These are phyloP conservation scores for Antidorcas marsupialis DNA, from an alignment of 2,113 vertebrate species.

Conservation along the genomic window DNA sequence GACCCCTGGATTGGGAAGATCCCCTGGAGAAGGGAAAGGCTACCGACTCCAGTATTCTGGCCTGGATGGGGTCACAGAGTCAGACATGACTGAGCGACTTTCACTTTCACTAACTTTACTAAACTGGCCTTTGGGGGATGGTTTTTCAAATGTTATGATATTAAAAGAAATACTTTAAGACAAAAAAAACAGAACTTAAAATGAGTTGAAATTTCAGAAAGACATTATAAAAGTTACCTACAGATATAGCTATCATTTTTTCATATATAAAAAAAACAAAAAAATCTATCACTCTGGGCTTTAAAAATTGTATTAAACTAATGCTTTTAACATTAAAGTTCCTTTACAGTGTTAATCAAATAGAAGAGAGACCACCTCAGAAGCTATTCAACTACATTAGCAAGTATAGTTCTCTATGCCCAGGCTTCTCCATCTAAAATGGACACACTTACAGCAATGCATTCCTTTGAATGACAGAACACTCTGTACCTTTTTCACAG, in stretches of 20 bases:
- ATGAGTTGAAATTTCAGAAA: not conserved
- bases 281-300: not conserved
- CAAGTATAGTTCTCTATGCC: not conserved
- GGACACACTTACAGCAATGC: not conserved
- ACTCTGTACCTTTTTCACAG: not conserved
- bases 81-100: not conserved
- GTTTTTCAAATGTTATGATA: not conserved
- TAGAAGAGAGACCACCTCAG: not conserved
- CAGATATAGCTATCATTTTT: not conserved
- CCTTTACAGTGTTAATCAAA: not conserved
- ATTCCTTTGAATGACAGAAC: not conserved
- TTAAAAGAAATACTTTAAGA: not conserved
- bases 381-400: not conserved
- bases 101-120: not conserved
- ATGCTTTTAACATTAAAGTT: not conserved
- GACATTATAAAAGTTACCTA: not conserved
- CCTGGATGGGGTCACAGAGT: not conserved
- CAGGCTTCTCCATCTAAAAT: not conserved
- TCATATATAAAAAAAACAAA: not conserved
- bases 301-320: not conserved
- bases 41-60: not conserved
- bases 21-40: not conserved
- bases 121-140: not conserved
- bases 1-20: not conserved
- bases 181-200: not conserved